Evolutionary conservation across 2,113 vertebrate species (phyloP).

Genomic region (Scolopax mira): DNA sequence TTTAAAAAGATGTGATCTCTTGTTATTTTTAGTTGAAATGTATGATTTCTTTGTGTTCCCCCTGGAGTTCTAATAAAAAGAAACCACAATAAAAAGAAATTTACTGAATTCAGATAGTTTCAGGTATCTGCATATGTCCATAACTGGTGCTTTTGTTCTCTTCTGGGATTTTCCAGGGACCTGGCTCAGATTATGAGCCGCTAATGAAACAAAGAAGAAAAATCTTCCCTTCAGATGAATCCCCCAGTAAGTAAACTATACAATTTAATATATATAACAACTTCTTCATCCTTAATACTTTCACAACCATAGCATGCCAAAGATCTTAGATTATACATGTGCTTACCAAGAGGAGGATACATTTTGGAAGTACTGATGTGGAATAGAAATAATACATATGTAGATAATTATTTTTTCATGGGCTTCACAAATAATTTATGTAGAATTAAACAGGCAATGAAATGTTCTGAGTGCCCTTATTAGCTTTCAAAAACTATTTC

Average conservation of each 20-base stretch:
- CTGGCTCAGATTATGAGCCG: conserved; percentile 66
- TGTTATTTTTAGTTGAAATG: not conserved
- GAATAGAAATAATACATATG: not conserved
- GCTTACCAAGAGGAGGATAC: not conserved
- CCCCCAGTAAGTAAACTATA: conserved; percentile 59
- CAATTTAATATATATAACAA: not conserved
- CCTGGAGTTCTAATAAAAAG: not conserved
- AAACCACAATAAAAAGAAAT: not conserved
- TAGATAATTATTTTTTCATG: not conserved
- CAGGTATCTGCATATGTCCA: not conserved
- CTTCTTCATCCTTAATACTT: not conserved
- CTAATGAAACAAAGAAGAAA: conserved; percentile 66
- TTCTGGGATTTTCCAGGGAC: conserved; percentile 57
- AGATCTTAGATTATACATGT: not conserved
- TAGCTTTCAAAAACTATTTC: not conserved
- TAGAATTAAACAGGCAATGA: not conserved
- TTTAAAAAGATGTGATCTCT: not conserved
- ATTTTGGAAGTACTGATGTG: not conserved
- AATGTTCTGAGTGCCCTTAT: not conserved
- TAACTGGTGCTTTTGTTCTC: not conserved
- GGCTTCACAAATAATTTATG: not conserved
- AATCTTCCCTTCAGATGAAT: conserved; percentile 65
- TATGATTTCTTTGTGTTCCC: not conserved
- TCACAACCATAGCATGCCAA: not conserved
- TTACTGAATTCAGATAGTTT: not conserved